A percentile compares a stretch with the other conserved stretches of the same genome.
phyloP scores from a whole-genome alignment of 2,888 invertebrate genomes.

The Odontothrips loti region DNA sequence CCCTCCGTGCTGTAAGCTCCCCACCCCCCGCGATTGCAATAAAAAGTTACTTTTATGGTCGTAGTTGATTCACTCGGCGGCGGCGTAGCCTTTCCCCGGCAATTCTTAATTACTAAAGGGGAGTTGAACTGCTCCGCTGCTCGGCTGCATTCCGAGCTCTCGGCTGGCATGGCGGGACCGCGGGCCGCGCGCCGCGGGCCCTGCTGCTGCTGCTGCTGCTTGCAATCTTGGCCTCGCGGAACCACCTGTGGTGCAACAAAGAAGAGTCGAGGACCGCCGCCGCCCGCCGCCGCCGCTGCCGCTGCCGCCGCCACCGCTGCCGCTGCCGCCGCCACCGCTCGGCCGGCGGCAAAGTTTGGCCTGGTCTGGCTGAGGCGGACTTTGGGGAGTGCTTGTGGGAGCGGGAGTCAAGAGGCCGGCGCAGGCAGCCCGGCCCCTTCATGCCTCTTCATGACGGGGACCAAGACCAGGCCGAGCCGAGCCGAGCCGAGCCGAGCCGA shows the following conservation, averaged over 20 bases:
- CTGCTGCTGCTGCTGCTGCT: background rate
- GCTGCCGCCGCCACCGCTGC: too few relatives aligned
- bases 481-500: too few relatives aligned
- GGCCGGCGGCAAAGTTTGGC: too few relatives aligned
- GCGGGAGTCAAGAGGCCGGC: too few relatives aligned
- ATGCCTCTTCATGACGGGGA: too few relatives aligned
- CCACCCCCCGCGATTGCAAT: background rate
- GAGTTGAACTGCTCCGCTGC: background rate
- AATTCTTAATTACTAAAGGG: slow-evolving; percentile 21
- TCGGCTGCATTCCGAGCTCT: background rate
- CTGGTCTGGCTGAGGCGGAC: too few relatives aligned
- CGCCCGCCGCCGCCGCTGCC: background rate
- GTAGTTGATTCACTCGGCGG: slow-evolving; percentile 16
- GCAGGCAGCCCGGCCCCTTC: too few relatives aligned
- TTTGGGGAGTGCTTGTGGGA: too few relatives aligned
- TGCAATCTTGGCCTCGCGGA: background rate
- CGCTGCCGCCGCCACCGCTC: too few relatives aligned
- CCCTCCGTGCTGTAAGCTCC: background rate
- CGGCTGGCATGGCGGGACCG: background rate
- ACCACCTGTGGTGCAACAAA: background rate
- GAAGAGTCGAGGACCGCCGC: background rate
- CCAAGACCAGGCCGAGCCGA: too few relatives aligned
- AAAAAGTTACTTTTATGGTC: slow-evolving; percentile 18
- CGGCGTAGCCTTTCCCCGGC: background rate
- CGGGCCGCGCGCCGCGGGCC: background rate